Percentiles rank a stretch among this genome's conserved stretches.
Evolutionary conservation across 53 echinoderm and acorn worm genomes (phyloP).

Genomic region (Temnopleurus reevesii): DNA sequence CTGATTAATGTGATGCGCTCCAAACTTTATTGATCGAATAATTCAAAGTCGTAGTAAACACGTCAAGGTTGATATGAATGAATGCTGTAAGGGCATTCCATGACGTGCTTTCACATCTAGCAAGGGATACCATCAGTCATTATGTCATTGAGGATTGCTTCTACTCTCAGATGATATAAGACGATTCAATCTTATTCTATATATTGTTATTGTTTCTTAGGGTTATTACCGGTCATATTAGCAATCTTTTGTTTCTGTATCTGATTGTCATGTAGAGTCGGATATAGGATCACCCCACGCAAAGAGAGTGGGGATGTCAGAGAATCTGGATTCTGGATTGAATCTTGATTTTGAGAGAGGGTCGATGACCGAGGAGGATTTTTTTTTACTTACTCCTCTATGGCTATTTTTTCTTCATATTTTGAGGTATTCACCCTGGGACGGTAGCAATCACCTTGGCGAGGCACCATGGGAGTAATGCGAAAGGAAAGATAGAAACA

Average conservation of each 20-base stretch:
- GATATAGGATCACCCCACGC: constrained; percentile 40
- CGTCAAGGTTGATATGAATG: constrained; percentile 16
- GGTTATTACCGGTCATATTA: constrained; percentile 49
- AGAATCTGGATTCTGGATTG: constrained; percentile 8
- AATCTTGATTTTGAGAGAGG: constrained; percentile 8
- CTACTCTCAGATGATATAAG: background rate
- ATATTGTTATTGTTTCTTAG: constrained; percentile 3
- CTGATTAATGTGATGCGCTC: constrained; percentile 29
- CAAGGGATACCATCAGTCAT: constrained; percentile 19
- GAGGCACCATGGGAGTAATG: constrained; percentile 44
- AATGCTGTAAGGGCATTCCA: background rate
- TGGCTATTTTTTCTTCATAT: constrained; percentile 36
- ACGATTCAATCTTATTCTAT: constrained; percentile 1
- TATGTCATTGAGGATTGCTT: background rate
- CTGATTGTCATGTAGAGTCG: background rate
- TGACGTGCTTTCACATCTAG: background rate
- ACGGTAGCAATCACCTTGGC: constrained; percentile 50
- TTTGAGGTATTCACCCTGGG: constrained; percentile 35
- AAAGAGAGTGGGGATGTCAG: background rate
- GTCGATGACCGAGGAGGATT: constrained; percentile 30
- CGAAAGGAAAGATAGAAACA: constrained; percentile 45
- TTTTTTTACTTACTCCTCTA: constrained; percentile 24
- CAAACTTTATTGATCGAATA: constrained; percentile 26
- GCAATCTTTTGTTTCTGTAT: constrained; percentile 33
- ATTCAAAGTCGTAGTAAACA: constrained; percentile 26